phyloP scores from a whole-genome alignment of 2,888 invertebrate genomes.

The Oegoconia quadripuncta region DNA sequence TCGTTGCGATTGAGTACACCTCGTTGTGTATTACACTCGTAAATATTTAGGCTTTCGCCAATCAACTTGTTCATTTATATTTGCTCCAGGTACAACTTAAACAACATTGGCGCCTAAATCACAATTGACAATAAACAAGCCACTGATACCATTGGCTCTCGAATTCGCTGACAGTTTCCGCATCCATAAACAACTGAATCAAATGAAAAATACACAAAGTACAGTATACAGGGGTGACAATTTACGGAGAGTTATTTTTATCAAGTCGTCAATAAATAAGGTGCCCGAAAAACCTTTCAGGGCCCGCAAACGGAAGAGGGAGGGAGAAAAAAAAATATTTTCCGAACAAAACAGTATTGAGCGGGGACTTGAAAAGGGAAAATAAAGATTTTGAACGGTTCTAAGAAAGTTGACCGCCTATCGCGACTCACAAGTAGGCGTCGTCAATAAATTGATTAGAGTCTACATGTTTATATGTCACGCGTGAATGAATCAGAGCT shows the following conservation, averaged over 20 bases:
- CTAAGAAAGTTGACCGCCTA: slow-evolving; percentile 17
- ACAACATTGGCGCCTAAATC: no score
- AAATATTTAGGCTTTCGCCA: no score
- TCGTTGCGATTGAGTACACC: no score
- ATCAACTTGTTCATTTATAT: no score
- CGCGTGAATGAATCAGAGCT: no score
- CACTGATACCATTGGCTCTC: no score
- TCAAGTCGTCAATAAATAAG: slow-evolving; percentile 37
- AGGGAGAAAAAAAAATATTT: slow-evolving; percentile 24
- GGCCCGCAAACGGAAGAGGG: slow-evolving; percentile 15
- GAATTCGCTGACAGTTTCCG: no score
- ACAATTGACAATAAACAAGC: no score
- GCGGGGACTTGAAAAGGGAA: slow-evolving; percentile 13
- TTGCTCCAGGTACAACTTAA: no score
- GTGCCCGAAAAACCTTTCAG: slow-evolving; percentile 27
- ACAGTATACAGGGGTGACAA: slow-evolving; percentile 11
- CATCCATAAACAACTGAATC: slow-evolving; percentile 8
- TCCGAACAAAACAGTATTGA: slow-evolving; percentile 26
- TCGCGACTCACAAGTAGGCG: background rate
- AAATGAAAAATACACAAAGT: slow-evolving; percentile 10
- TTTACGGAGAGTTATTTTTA: slow-evolving; percentile 32
- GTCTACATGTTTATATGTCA: no score
- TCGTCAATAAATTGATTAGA: no score
- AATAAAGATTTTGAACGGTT: slow-evolving; percentile 11
- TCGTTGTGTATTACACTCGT: no score